Percentiles rank a stretch among this genome's conserved stretches.
These are phyloP conservation scores for Eulacestoma nigropectus DNA, from an alignment of 2,113 vertebrate genomes.

Conservation along the genomic window DNA sequence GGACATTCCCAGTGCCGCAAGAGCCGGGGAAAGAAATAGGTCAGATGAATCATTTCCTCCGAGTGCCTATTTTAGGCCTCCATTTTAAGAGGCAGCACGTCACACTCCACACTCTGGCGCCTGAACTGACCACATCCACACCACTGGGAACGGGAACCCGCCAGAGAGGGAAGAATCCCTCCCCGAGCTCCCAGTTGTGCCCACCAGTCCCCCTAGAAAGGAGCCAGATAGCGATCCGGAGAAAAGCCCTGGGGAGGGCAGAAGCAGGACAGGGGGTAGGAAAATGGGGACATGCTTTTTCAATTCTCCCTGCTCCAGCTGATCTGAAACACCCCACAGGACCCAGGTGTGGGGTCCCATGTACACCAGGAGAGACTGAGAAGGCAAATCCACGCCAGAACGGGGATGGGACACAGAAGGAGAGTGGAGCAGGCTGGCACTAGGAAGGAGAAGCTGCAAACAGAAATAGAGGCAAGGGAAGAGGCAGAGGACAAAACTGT, in stretches of 20 bases:
- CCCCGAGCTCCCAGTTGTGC: not conserved
- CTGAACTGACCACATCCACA: not conserved
- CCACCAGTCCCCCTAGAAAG: fast-evolving
- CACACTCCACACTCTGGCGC: not conserved
- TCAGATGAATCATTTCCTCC: conserved; percentile 68
- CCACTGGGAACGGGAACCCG: fast-evolving
- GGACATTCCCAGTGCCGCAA: not conserved
- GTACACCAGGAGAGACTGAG: fast-evolving
- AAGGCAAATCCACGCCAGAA: not conserved
- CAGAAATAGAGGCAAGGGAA: not conserved
- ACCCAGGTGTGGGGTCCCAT: fast-evolving
- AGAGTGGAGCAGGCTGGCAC: not conserved
- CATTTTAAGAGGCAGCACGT: conserved; percentile 25
- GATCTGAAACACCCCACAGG: not conserved
- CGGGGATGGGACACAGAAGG: fast-evolving
- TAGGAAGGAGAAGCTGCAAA: not conserved
- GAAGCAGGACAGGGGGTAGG: not conserved
- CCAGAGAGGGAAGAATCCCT: not conserved
- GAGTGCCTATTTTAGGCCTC: conserved; percentile 51
- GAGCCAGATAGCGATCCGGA: fast-evolving
- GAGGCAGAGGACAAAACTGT: not conserved
- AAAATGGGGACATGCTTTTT: not conserved
- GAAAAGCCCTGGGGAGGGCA: not conserved
- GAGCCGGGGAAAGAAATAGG: conserved; percentile 49
- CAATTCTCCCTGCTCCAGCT: not conserved